Evolutionary conservation across 92 coral and sea anemone species (phyloP), one percentile per base, ranked within the genome.

Genomic region (Paramuricea clavata): DNA sequence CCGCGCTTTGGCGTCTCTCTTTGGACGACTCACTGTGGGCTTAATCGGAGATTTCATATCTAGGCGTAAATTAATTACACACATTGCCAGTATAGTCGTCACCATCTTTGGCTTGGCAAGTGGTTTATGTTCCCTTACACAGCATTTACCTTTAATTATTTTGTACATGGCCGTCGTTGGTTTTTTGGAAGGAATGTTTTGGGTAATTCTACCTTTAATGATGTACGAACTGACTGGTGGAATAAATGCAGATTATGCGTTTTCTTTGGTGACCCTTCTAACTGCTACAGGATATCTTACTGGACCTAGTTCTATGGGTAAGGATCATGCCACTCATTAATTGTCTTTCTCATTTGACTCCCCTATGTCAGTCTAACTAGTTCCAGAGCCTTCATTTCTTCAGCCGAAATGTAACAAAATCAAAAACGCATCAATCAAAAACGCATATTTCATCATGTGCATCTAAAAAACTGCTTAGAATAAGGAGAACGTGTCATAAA

Each of bases 151-250:
- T 16, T 41, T 78, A 21, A 35, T 78, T 54, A 78, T 59, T 3
- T 41, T 60, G 12, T 78, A 59, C 65, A 78, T 78, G 83, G 72
- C 69, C 7, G 36, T 33, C 35, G 35, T 56, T 78, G 83, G 83
- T 10, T 8, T 21, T 60, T 31, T 78, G 17, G 83, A 78, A 7
- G 83, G 71, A 23, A 60, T 60, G 52, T 56, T 15, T 22, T 78
- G 83, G 83, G 72, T 78, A 23, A 57, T 35, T 3, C 52, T 57
- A 56, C 83, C 52, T 5, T 39, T 57, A 19, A 6, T 59, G 70
- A 23, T 39, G 50, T 13, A 26, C 25, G 83, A 57, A 25, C 52
- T 78, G 32, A 60, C 83, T 16, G 21, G 49, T 56, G 83, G 71
- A 57, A 32, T 26, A 56, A 25, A 59, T 19, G 11, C 72, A 10